Percentiles rank a stretch among this genome's conserved stretches.
Evolutionary conservation across 2,888 invertebrate species (phyloP).

Genomic region (Pherbina coryleti): DNA sequence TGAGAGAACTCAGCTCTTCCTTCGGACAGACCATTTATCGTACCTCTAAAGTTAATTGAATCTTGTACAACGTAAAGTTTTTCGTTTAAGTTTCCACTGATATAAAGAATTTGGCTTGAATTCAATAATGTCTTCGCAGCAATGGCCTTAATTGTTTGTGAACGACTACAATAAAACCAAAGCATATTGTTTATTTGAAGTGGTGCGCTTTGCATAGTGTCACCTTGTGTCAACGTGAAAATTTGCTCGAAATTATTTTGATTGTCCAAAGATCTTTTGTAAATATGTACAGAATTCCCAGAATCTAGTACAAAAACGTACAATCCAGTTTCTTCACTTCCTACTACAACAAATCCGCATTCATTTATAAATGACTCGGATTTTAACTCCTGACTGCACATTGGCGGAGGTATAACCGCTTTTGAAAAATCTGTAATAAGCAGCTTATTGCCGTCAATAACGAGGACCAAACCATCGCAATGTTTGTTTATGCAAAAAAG

Average conservation of each 20-base stretch:
- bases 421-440: slow-evolving; percentile 81
- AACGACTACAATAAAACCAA: slow-evolving; percentile 23
- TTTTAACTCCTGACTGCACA: slow-evolving; percentile 76
- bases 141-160: too few species aligned
- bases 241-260: background rate
- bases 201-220: slow-evolving; percentile 47
- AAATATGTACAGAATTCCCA: slow-evolving; percentile 47
- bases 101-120: slow-evolving; percentile 6
- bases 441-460: slow-evolving; percentile 81
- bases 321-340: slow-evolving; percentile 29
- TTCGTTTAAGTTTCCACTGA: background rate
- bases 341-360: slow-evolving; percentile 73
- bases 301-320: slow-evolving; percentile 55
- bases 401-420: slow-evolving; percentile 86
- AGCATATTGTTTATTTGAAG: slow-evolving; percentile 32
- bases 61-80: slow-evolving; percentile 37
- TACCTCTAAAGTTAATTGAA: slow-evolving; percentile 46
- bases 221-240: slow-evolving; percentile 38
- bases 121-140: slow-evolving; percentile 36
- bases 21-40: slow-evolving; percentile 47
- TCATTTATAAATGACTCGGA: slow-evolving; percentile 73
- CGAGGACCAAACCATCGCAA: slow-evolving; percentile 76
- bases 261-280: slow-evolving; percentile 19
- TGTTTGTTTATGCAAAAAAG: slow-evolving; percentile 73
- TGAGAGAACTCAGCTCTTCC: slow-evolving; percentile 35